Evolutionary conservation across 1,140 invertebrate species (phyloP).

Genomic region (Drosophila subpulchrella): DNA sequence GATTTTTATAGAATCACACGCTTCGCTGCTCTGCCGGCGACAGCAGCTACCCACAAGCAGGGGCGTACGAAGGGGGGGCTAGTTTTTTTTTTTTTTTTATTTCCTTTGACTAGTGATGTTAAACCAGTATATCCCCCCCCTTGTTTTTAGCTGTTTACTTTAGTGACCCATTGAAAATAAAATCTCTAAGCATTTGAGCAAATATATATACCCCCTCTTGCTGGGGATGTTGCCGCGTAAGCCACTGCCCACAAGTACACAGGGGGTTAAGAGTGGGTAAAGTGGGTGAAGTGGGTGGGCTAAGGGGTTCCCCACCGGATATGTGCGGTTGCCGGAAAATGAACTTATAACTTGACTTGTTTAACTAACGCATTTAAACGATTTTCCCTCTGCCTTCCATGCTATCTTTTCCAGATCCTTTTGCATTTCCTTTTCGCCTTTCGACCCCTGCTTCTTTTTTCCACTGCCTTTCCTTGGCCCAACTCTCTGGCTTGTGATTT

Average conservation of each 20-base stretch:
- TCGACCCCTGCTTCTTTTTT: not conserved
- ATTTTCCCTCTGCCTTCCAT: constrained; percentile 50
- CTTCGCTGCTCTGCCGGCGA: constrained; percentile 57
- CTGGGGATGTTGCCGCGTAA: not conserved
- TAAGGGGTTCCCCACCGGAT: constrained; percentile 42
- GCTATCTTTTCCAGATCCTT: not conserved
- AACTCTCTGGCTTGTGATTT: constrained; percentile 66
- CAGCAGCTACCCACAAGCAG: constrained; percentile 40
- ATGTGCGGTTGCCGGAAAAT: constrained; percentile 80
- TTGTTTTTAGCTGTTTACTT: not conserved
- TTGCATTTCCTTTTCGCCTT: constrained; percentile 24
- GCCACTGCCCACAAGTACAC: not conserved
- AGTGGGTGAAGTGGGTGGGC: not conserved
- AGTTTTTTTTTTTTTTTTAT: not conserved
- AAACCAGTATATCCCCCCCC: too few relatives aligned
- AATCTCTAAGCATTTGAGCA: too few relatives aligned
- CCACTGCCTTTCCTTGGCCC: constrained; percentile 8
- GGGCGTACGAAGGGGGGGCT: not conserved
- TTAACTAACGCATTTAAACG: constrained; percentile 82
- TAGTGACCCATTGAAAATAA: not conserved
- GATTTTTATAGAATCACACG: constrained; percentile 80
- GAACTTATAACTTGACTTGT: constrained; percentile 82
- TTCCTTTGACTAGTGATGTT: too few relatives aligned
- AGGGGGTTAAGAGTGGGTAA: not conserved
- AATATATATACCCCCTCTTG: not conserved